Conservation (phyloP, 23 tunicate genomes). For the Oikopleura dioica region DNA sequence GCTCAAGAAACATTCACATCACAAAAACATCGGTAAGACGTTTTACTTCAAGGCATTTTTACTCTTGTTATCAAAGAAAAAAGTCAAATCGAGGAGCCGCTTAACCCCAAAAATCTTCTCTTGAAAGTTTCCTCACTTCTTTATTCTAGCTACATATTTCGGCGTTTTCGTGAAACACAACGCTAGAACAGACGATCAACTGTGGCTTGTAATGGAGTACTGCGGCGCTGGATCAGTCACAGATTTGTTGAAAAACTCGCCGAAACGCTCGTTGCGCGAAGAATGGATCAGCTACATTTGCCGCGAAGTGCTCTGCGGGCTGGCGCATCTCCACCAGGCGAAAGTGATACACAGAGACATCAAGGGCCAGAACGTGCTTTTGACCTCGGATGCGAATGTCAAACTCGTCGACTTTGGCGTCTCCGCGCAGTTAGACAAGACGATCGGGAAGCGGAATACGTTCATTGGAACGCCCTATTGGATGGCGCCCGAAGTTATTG, state of each 20-base stretch:
- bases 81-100: too few relatives aligned
- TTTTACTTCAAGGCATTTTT: too few relatives aligned
- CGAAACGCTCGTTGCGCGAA: not conserved
- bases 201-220: not conserved
- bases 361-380: not conserved
- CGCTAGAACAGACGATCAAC: not conserved
- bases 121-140: too few relatives aligned
- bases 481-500: constrained; percentile 12
- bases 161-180: not conserved
- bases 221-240: not conserved
- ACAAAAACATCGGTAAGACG: not conserved
- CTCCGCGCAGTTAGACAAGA: not conserved
- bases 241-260: not conserved
- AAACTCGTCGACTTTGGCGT: not conserved
- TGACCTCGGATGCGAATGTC: not conserved
- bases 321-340: not conserved
- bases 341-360: not conserved
- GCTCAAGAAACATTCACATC: not conserved
- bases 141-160: not conserved
- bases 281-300: not conserved
- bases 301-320: not conserved
- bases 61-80: too few relatives aligned
- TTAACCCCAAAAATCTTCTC: too few relatives aligned
- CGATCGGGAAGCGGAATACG: not conserved
- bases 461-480: not conserved